Evolutionary conservation across 2,888 invertebrate genomes (phyloP).

Genomic region (Dermolepida albohirtum): DNA sequence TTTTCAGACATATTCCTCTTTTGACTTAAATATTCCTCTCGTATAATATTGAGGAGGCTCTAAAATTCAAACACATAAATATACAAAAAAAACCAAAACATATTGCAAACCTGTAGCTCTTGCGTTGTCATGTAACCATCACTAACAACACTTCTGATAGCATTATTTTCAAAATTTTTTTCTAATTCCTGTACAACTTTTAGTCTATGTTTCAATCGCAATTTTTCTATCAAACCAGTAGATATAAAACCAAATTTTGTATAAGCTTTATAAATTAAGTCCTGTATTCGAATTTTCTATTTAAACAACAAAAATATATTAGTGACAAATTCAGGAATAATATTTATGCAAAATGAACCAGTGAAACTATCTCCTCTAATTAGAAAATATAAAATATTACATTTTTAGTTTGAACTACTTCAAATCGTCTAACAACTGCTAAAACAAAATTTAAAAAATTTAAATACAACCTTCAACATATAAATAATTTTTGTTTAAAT

Average conservation of each 20-base stretch:
- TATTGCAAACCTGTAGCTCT: slow-evolving; percentile 68
- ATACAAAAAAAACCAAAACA: background rate
- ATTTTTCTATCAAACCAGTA: slow-evolving; percentile 87
- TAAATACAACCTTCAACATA: too few relatives aligned
- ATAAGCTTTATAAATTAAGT: slow-evolving; percentile 89
- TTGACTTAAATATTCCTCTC: slow-evolving; percentile 83
- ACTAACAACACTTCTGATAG: slow-evolving; percentile 84
- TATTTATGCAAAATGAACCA: too few relatives aligned
- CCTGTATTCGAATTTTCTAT: slow-evolving; percentile 82
- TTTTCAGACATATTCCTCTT: slow-evolving; percentile 71
- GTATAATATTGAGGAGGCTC: slow-evolving; percentile 65
- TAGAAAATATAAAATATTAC: too few relatives aligned
- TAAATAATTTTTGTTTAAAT: too few relatives aligned
- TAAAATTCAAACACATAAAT: slow-evolving; percentile 48
- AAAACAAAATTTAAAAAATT: too few relatives aligned
- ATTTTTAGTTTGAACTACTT: too few relatives aligned
- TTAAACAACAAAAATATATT: slow-evolving; percentile 50
- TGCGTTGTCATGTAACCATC: slow-evolving; percentile 75
- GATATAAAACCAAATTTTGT: slow-evolving; percentile 83
- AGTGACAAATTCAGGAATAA: background rate
- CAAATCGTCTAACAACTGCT: too few relatives aligned
- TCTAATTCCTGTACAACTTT: slow-evolving; percentile 93
- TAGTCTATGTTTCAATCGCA: slow-evolving; percentile 90
- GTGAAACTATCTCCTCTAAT: too few relatives aligned
- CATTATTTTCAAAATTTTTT: slow-evolving; percentile 88